A percentile compares a stretch with the other conserved stretches of the same genome.
phyloP scores from a whole-genome alignment of 2,888 invertebrate genomes.

The Catocala nupta region DNA sequence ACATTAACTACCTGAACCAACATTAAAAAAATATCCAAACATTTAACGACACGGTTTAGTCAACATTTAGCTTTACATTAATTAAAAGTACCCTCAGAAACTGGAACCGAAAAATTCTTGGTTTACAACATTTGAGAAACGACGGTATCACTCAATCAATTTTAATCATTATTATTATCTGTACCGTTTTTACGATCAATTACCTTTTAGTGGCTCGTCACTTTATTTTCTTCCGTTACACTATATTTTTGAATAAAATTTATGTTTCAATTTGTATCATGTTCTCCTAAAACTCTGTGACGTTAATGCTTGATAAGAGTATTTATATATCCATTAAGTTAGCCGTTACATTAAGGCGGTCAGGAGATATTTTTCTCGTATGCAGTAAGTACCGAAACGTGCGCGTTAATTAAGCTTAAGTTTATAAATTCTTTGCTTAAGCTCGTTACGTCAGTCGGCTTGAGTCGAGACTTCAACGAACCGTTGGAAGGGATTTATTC shows the following conservation, averaged over 20 bases:
- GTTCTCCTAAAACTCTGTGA: conserved; percentile 23
- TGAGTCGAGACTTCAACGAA: neutral
- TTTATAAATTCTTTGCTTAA: conserved; percentile 4
- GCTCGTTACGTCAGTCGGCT: neutral
- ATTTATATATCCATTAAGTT: conserved; percentile 44
- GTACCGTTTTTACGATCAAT: conserved; percentile 45
- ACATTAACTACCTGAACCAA: conserved; percentile 9
- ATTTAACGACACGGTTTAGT: conserved; percentile 14
- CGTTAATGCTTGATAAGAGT: conserved; percentile 44
- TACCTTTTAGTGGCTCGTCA: conserved; percentile 36
- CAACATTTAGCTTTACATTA: conserved; percentile 17
- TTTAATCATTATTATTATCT: conserved; percentile 42
- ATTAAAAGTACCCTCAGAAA: conserved; percentile 27
- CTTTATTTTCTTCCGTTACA: conserved; percentile 35
- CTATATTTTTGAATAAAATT: conserved; percentile 32
- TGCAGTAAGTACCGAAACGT: conserved; percentile 2
- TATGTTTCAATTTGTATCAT: conserved; percentile 37
- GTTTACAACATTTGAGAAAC: conserved; percentile 30
- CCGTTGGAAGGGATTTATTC: neutral
- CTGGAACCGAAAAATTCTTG: conserved; percentile 25
- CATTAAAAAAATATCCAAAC: neutral
- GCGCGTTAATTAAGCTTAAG: conserved; percentile 12
- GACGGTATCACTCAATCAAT: conserved; percentile 43
- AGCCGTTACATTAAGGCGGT: conserved; percentile 35
- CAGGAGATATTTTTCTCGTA: conserved; percentile 23